Evolutionary conservation across 1,140 invertebrate genomes (phyloP), one percentile per base, ranked within the genome.

Genomic region (Dendrolimus punctatus): DNA sequence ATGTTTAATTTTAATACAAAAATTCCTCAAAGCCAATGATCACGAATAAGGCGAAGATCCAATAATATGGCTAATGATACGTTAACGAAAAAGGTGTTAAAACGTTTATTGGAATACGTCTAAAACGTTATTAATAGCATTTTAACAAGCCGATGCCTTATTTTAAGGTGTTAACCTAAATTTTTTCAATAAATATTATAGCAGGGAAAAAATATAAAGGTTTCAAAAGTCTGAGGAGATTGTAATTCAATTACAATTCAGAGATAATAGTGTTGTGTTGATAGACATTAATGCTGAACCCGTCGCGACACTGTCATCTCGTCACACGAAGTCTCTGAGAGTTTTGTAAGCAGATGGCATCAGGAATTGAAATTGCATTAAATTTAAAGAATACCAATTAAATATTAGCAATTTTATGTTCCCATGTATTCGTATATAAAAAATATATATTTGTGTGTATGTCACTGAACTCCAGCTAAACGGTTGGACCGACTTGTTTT

Each of bases 61-160:
- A 77, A 80, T 80, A 82, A 85, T 73, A 59, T 74, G 46, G 64
- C 75, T 85, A 85, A 85, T 83, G 73, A 85, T 83, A 85, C 73
- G 71, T 75, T 68, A 55, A 72, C 62, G 68, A 76, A 73, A 82
- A 85, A 85, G 82, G 82, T 85, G 82, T 85, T 82, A 85, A 81
- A 83, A 80, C 79, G 69, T 80, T 83, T 83, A 85, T 83, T 82
- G 80, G 80, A 83, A 80, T 78, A 70, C 74, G 68, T 73, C 74
- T 71, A 80, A 83, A 76, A 73, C 61, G 68, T 78, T 68, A 83
- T 82, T 84, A 78, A 85, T 84, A 76, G 73, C 77, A 73, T 83
- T 85, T 85, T 85, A 85, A 85, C 82, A 85, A 85, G 80, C 73
- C 76, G 74, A 71, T 64, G 66, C 68, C 64, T 61, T 54, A 65